Base-by-base conservation (phyloP, 2,888 invertebrate genomes). In the Bombylius major region DNA sequence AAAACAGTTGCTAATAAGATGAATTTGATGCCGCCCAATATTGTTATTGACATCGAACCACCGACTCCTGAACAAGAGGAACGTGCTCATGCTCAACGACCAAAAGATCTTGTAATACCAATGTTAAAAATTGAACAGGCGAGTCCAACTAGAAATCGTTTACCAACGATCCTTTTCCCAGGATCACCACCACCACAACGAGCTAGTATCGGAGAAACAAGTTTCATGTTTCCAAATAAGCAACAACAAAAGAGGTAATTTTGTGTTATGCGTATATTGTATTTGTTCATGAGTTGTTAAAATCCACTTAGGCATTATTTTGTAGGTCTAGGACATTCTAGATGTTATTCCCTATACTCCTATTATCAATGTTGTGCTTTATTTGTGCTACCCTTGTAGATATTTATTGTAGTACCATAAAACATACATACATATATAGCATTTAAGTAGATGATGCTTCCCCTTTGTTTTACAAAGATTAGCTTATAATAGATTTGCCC, bases 111-210 rank as follows among this genome's bases (percentile, higher is more conserved):
- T 31, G 72, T 80, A 36, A 84, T 86, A 53, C 86, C 86, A 3
- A 77, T 80, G 13, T 70, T 86, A 33, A 81, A 78, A 1, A 78
- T 87, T 55, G 81, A 86, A 71, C 79, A 84, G 50, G 82, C 86
- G 0, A 85, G 85, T 5, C 86, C 86, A 14, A 84, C 84, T 2
- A 65, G 34, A 4, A 77, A 79, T 7, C 70, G 70, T 42, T 64
- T 72, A 31, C 75, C 77, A 5, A 68, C 75, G 52, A 66, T 75
- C 5, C 67, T 76, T 58, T 75, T 76, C 59, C 79, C 78, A 1
- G 79, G 79, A 42, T 80, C 81, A 32, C 81, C 81, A 7, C 80
- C 81, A 32, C 80, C 80, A 5, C 78, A 78, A 59, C 67, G 77
- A 60, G 71, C 73, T 44, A 70, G 66, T 61, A 68, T 69, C 56